A percentile compares a stretch with the other conserved stretches of the same genome.
Evolutionary conservation across 35 echinoderm and acorn worm genomes (phyloP).

Genomic region (Apostichopus californicus): DNA sequence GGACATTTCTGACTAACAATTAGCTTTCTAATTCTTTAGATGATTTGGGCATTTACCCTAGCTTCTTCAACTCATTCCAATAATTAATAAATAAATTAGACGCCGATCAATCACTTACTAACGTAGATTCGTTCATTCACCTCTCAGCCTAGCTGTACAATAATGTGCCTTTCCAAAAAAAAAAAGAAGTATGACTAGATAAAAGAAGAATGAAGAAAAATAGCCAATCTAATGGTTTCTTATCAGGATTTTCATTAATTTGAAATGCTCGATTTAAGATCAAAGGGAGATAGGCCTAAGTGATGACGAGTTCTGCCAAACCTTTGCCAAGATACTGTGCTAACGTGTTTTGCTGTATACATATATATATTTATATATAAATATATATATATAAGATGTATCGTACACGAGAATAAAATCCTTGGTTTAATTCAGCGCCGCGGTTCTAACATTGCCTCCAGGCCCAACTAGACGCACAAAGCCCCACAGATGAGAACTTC

Average conservation of each 20-base stretch:
- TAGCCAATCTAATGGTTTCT: not conserved
- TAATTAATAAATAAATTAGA: not conserved
- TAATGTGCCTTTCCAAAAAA: not conserved
- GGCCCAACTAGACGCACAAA: not conserved
- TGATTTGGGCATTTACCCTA: constrained; percentile 4
- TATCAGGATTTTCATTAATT: not conserved
- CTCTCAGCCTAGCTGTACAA: not conserved
- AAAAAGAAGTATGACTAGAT: not conserved
- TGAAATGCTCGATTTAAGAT: not conserved
- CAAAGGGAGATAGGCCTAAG: constrained; percentile 6
- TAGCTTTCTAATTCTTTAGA: constrained; percentile 33
- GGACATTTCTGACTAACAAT: constrained; percentile 32
- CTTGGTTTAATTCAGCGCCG: not conserved
- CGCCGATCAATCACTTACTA: constrained; percentile 18
- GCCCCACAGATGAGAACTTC: not conserved
- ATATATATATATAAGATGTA: not conserved
- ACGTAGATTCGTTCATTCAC: constrained; percentile 35
- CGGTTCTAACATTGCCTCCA: not conserved
- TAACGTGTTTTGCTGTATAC: too few relatives aligned
- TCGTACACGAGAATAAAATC: not conserved
- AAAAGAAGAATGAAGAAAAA: not conserved
- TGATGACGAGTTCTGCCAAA: not conserved
- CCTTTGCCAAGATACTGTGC: not conserved
- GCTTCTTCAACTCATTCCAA: not conserved
- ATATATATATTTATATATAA: too few relatives aligned